A percentile compares a stretch with the other conserved stretches of the same genome.
Evolutionary conservation across 2,888 invertebrate genomes (phyloP).

Genomic region (Sympetrum striolatum): DNA sequence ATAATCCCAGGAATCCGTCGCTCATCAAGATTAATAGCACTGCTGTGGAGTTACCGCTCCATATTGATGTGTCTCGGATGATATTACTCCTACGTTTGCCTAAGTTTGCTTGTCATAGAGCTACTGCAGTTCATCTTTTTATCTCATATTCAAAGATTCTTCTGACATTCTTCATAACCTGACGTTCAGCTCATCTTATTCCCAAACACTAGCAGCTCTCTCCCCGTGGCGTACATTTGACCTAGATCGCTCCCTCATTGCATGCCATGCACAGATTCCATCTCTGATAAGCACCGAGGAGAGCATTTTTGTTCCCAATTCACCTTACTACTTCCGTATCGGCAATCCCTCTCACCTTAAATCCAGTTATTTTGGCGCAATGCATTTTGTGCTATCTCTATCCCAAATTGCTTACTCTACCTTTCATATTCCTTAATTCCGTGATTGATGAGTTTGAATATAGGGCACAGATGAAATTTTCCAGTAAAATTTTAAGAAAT

Average conservation of each 20-base stretch:
- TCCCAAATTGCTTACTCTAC: too few species aligned
- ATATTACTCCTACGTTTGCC: background rate
- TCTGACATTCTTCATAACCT: background rate
- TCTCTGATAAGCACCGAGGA: background rate
- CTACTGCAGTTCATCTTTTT: background rate
- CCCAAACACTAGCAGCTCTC: background rate
- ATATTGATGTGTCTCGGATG: background rate
- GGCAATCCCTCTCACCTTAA: background rate
- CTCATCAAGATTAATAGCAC: background rate
- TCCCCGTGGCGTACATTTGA: background rate
- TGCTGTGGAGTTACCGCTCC: background rate
- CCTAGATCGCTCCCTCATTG: conserved; percentile 26
- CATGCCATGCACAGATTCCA: conserved; percentile 34
- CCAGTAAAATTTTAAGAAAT: too few species aligned
- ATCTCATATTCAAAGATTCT: background rate
- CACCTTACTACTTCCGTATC: background rate
- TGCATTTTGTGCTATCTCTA: too few species aligned
- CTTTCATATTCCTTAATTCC: too few species aligned
- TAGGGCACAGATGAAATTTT: too few species aligned
- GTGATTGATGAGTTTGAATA: too few species aligned
- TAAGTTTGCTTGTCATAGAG: background rate
- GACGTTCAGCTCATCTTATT: background rate
- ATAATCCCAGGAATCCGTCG: too few species aligned
- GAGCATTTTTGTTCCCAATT: background rate
- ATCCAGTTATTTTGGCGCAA: too few species aligned